Conservation (phyloP, 2,797 vertebrate genomes). For the Hypotaenidia philippensis region DNA sequence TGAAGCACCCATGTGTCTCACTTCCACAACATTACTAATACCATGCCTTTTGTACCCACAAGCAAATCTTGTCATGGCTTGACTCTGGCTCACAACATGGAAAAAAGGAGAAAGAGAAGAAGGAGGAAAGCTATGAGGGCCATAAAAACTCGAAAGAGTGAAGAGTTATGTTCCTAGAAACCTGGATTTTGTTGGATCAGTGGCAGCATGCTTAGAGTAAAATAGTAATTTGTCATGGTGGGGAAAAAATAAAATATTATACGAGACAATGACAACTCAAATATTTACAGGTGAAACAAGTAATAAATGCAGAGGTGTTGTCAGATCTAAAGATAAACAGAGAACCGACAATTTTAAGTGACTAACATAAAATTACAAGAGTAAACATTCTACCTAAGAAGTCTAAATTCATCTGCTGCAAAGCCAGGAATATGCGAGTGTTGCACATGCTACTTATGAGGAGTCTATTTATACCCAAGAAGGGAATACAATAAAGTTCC, state of each 20-base stretch:
- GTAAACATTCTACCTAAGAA: slow-evolving; percentile 27
- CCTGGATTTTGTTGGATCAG: background rate
- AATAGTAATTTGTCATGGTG: background rate
- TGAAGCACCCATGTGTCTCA: background rate
- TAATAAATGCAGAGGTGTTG: slow-evolving; percentile 17
- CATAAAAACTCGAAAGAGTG: background rate
- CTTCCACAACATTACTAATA: background rate
- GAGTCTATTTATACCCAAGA: background rate
- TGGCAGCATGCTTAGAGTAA: background rate
- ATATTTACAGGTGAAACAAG: slow-evolving; percentile 45
- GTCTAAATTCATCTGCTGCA: slow-evolving; percentile 2
- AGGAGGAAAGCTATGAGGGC: background rate
- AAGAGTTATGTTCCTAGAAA: background rate
- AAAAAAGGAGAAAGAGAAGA: background rate
- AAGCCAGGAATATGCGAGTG: background rate
- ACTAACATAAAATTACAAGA: slow-evolving; percentile 32
- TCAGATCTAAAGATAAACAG: slow-evolving; percentile 38
- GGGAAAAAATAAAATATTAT: slow-evolving; percentile 19
- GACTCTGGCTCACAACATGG: background rate
- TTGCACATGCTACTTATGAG: background rate
- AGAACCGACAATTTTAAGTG: slow-evolving; percentile 26
- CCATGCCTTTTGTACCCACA: background rate
- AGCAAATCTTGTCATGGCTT: background rate
- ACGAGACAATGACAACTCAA: slow-evolving; percentile 10
- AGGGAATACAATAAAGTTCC: background rate